phyloP scores from a whole-genome alignment of 92 coral and sea anemone species.

The Umimayanthus chanpuru region DNA sequence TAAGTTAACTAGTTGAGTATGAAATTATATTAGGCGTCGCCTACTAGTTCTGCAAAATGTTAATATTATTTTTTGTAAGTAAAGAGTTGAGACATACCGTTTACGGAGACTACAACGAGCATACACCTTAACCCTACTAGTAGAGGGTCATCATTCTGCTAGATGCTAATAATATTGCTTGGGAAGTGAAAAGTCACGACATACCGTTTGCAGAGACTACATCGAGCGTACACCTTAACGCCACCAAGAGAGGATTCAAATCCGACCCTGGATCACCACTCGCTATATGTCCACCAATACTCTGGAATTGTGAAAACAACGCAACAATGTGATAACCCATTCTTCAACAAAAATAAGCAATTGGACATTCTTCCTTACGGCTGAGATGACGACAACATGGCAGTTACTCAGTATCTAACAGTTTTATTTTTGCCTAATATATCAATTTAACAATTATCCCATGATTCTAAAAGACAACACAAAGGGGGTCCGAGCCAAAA shows the following conservation, averaged over 20 bases:
- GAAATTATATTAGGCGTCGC: too few species aligned
- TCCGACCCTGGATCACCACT: not conserved
- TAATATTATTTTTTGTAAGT: too few species aligned
- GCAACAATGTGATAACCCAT: not conserved
- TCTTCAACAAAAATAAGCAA: too few species aligned
- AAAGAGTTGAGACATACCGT: not conserved
- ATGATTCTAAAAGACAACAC: not conserved
- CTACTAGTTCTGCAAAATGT: too few species aligned
- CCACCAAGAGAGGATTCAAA: not conserved
- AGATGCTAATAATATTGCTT: too few species aligned
- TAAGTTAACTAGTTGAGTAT: too few species aligned
- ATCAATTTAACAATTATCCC: too few species aligned
- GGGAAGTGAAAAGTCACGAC: not conserved
- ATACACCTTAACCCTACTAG: not conserved
- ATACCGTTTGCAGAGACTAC: not conserved
- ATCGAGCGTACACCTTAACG: not conserved
- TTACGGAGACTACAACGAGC: not conserved
- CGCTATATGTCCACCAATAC: not conserved
- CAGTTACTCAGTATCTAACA: too few species aligned
- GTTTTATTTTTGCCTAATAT: too few species aligned
- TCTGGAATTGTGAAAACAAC: not conserved
- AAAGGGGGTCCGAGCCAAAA: not conserved
- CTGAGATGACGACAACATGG: not conserved
- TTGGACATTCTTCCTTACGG: not conserved
- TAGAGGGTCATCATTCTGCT: too few species aligned